Base-by-base conservation (phyloP, 1,140 invertebrate genomes). In the Macrostomum lignano region DNA sequence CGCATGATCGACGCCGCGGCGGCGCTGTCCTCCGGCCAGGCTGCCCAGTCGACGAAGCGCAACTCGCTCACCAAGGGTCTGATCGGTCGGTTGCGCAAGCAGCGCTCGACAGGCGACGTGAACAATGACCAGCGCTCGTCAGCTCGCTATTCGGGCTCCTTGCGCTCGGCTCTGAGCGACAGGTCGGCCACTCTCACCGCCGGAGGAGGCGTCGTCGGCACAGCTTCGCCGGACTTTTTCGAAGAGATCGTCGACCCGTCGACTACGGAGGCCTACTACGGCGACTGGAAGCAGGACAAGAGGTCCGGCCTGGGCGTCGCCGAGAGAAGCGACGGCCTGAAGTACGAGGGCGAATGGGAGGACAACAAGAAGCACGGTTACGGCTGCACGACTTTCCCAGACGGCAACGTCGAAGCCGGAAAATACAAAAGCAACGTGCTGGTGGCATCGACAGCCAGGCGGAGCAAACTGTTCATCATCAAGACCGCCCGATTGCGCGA, bases 231-330 rank as follows among this genome's bases (percentile, higher is more conserved):
- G 5, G 32, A 33, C 5, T 20, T 30, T 17, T 30, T 20, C 11
- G 24, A 22, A 5, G 11, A 17, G 19, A 5, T 30, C 6, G 10
- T 30, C 6, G 28, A 20, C 15, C 32, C 32, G 10, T 25, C 13
- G 24, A 19, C 26, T n/a, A 84, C 77, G 7, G 91, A 99, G 65
- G 91, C 78, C 1, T 99, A 98, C 56, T 74, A 81, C 66, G 91
- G 91, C 9, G 88, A 99, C 60, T 98, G 91, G 91, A 98, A 96
- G 59, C 91, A 94, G 60, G 91, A 98, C 60, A 93, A 91, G 57
- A 65, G 91, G 24, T 76, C 73, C 11, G 91, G 91, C 13, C 96
- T 86, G 55, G 91, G 91, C 36, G 52, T 88, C 36, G 86, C 79
- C 47, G 88, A 98, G 57, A 67, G 91, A 21, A 86, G 78, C 25